Evolutionary conservation across 2,113 vertebrate genomes (phyloP).

Genomic region (Strix uralensis): DNA sequence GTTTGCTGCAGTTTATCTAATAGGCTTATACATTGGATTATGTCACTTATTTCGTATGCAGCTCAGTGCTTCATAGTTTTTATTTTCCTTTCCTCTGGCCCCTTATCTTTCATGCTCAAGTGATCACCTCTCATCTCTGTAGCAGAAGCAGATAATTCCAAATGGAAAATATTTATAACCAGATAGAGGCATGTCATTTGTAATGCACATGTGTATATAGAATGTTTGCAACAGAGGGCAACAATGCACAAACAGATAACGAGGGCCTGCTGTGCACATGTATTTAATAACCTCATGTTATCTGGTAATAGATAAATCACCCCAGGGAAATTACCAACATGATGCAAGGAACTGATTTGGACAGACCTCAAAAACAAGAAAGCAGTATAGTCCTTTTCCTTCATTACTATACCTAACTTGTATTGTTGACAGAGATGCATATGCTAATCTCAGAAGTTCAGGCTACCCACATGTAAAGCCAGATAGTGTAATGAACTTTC

Average conservation of each 20-base stretch:
- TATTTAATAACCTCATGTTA: conserved; percentile 46
- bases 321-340: background rate
- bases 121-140: conserved; percentile 2
- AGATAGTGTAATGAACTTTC: background rate
- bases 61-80: background rate
- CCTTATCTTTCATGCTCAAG: conserved; percentile 12
- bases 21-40: background rate
- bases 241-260: conserved; percentile 32
- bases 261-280: background rate
- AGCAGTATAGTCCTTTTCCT: background rate
- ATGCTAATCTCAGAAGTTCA: conserved; percentile 16
- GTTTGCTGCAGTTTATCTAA: background rate
- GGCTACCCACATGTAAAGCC: background rate
- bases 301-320: conserved; percentile 20
- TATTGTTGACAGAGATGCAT: background rate
- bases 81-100: background rate
- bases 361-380: background rate
- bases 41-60: background rate
- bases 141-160: conserved; percentile 13
- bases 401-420: background rate
- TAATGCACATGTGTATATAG: conserved; percentile 13
- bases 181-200: conserved; percentile 26
- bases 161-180: conserved; percentile 54
- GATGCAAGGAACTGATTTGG: conserved; percentile 21
- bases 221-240: conserved; percentile 11